Conservation (phyloP, 23 tunicate genomes). For the Botrylloides violaceus region DNA sequence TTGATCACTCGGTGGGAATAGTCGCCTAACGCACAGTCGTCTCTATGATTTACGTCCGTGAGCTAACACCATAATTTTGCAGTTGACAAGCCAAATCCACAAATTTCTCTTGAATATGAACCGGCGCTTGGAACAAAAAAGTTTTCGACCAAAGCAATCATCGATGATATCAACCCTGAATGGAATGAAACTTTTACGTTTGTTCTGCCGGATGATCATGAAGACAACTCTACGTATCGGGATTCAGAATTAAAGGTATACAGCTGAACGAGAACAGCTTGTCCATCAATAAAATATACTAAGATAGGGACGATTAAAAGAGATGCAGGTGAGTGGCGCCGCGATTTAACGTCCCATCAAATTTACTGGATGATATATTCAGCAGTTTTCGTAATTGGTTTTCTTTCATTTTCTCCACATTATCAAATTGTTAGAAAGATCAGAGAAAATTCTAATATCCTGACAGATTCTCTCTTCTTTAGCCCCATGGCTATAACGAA, state of each 20-base stretch:
- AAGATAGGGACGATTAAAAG: not conserved
- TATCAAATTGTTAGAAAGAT: no score
- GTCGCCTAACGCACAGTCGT: no score
- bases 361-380: not conserved
- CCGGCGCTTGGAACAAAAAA: constrained; percentile 10
- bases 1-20: no score
- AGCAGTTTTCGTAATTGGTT: not conserved
- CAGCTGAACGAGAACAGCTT: no score
- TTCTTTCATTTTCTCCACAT: no score
- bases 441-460: no score
- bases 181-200: constrained; percentile 23
- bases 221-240: not conserved
- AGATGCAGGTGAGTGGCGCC: not conserved
- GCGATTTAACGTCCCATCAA: not conserved
- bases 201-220: constrained; percentile 8
- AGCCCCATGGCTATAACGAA: no score
- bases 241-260: not conserved
- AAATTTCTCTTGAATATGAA: not conserved
- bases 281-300: not conserved
- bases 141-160: not conserved
- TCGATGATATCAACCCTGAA: constrained; percentile 6
- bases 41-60: no score
- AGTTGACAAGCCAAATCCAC: constrained; percentile 25
- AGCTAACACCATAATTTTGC: no score
- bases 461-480: no score